Base-by-base conservation (phyloP, 1,140 invertebrate species). In the Brachionus angularis region DNA sequence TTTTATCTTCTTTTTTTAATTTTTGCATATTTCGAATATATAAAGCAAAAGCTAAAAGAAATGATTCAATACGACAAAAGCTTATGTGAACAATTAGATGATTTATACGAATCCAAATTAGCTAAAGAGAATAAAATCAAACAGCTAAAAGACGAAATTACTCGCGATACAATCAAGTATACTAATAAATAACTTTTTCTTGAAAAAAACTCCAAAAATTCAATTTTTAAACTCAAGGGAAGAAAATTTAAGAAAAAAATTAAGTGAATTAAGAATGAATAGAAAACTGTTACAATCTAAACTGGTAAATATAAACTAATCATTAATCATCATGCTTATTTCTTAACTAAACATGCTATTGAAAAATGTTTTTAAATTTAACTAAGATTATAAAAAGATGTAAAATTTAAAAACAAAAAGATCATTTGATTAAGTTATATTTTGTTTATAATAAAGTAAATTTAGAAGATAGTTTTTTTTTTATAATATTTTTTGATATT, bases 11-110 rank as follows among this genome's bases (percentile, higher is more conserved):
- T 10, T 50, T 46, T 33, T 18, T 16, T 16, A 64, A 1, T 29
- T 27, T n/a, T 10, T 39, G 18, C 2, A 33, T 16, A 31, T 31
- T 29, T 0, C 27, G 7, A n/a, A 34, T 42, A 10, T 42, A 23
- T 47, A 23, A 33, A 67, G 62, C 62, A 67, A 67, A 67, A 67
- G 36, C 18, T 67, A 34, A 67, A 67, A 67, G 62, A 67, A 67
- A 67, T 67, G 62, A 47, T 67, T 10, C 62, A 67, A 21, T 67
- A 67, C 47, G 62, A 67, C 25, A 67, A 67, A n/a, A 67, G 25
- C 16, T 18, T 67, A 10, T 67, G 62, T 29, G 62, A 67, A 18
- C 62, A 67, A 27, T 23, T 67, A 25, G 62, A 67, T 36, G 62
- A 67, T 46, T 23, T 67, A 23, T 67, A 47, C 27, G 62, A 67